phyloP scores from a whole-genome alignment of 2,113 vertebrate species.

The Limnothrissa miodon region DNA sequence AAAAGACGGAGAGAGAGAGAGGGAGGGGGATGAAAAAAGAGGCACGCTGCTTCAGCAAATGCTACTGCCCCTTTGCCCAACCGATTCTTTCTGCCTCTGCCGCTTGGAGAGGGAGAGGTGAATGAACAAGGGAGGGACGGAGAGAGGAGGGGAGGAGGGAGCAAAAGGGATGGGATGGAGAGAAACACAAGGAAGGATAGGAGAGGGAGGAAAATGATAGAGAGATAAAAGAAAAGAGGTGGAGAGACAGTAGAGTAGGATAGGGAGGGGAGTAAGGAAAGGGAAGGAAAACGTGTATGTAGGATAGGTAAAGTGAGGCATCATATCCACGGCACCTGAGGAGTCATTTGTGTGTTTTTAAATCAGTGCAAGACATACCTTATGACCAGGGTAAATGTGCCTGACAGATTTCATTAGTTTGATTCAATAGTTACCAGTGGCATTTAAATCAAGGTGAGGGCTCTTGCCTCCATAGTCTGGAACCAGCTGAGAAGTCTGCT shows the following conservation, averaged over 20 bases:
- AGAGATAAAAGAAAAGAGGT: too few relatives aligned
- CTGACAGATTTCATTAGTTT: conserved; percentile 16
- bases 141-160: conserved; percentile 7
- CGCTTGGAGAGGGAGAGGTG: conserved; percentile 32
- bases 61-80: conserved; percentile 58
- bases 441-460: conserved; percentile 17
- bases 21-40: not conserved
- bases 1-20: not conserved
- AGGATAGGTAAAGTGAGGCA: not conserved
- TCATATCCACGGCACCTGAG: not conserved
- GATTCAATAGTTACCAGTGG: conserved; percentile 15
- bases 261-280: not conserved
- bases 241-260: not conserved
- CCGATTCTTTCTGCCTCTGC: conserved; percentile 36
- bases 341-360: conserved; percentile 15
- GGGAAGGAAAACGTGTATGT: not conserved
- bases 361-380: not conserved
- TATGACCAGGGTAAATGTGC: not conserved
- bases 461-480: not conserved
- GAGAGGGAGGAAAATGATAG: not conserved
- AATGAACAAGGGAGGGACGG: conserved; percentile 14
- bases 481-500: not conserved
- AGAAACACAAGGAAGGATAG: conserved; percentile 23
- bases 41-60: not conserved
- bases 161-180: conserved; percentile 54